phyloP scores from a whole-genome alignment of 2,113 vertebrate genomes.

The Pogonocichla stellata region DNA sequence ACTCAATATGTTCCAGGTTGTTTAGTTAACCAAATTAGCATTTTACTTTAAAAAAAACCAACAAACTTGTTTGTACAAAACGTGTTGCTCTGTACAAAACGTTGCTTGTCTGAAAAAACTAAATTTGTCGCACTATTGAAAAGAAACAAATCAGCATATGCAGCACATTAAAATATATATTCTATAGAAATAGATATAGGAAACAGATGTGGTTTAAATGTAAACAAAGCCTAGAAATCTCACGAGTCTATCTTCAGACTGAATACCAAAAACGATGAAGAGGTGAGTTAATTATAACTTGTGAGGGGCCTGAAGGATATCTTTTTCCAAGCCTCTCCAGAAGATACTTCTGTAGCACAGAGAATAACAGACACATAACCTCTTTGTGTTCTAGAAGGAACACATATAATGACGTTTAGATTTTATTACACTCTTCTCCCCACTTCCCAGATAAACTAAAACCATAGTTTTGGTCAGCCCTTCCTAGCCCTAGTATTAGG shows the following conservation, averaged over 20 bases:
- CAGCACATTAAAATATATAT: not conserved
- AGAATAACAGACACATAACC: not conserved
- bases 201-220: not conserved
- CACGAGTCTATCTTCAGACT: not conserved
- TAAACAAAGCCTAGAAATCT: not conserved
- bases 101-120: not conserved
- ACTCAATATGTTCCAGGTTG: not conserved
- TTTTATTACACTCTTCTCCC: not conserved
- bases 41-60: not conserved
- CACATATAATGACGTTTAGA: not conserved
- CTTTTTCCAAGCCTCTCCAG: not conserved
- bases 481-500: not conserved
- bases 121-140: not conserved
- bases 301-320: not conserved
- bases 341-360: not conserved
- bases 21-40: not conserved
- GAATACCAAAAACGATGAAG: not conserved
- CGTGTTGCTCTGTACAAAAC: too few species aligned
- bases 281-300: not conserved
- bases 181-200: not conserved
- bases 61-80: not conserved
- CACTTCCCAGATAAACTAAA: not conserved
- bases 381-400: not conserved
- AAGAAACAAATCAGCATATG: not conserved
- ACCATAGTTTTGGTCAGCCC: not conserved